Evolutionary conservation across 2,888 invertebrate species (phyloP), one percentile per base, ranked within the genome.

Genomic region (Leptura quadrifasciata): DNA sequence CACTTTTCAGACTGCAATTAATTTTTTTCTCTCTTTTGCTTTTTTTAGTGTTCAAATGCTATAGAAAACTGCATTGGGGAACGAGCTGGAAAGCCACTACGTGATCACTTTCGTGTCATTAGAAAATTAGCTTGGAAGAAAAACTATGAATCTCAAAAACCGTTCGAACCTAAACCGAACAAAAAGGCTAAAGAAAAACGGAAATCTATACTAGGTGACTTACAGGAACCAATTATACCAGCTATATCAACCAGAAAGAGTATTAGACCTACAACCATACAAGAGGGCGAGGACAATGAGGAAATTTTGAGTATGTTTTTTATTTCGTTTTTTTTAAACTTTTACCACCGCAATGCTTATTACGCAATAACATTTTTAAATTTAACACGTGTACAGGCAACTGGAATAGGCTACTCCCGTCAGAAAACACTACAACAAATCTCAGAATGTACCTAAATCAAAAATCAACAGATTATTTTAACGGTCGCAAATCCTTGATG

Each of bases 91-190:
- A 83, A 86, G 58, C 89, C 89, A 0, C 72, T 89, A 15, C 83
- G 88, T 24, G 89, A 89, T 76, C 87, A 88, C 79, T 89, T 87
- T 80, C 85, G 87, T 75, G 87, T 89, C 21, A 89, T 89, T n/a
- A 82, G 89, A 71, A 85, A 82, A 77, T 75, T 89, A 27, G 89
- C 88, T 4, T 89, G 89, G 88, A 86, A 85, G 61, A 87, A 85
- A 69, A 85, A 86, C 20, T 82, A 80, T 17, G 86, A 85, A 63
- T 78, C 84, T 4, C 84, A 85, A 55, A 86, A 86, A 77, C 86
- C 87, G 1, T 86, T 83, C 64, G 81, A 83, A 64, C 84, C 85
- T 3, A 85, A 83, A 58, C 80, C 85, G 0, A 84, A 78, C 61
- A 67, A 78, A 27, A 83, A 80, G 21, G 86, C 80, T 69, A 84